Evolutionary conservation across 2,888 invertebrate genomes (phyloP).

Genomic region (Micoletzkya japonica): DNA sequence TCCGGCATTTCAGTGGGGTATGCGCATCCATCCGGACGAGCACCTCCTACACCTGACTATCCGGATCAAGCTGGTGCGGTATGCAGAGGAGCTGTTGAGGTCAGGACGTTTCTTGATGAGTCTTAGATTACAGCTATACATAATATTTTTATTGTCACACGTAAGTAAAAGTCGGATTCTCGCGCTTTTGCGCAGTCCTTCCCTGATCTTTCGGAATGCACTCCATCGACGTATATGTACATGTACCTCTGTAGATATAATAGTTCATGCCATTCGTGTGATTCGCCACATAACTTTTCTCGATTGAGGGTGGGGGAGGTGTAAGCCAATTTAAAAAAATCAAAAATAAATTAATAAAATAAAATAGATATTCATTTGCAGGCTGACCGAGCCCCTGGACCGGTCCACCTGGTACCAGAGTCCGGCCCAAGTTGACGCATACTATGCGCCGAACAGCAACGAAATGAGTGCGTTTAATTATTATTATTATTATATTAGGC

Average conservation of each 20-base stretch:
- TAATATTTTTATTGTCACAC: no score
- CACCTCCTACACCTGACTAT: constrained; percentile 53
- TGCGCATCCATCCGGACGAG: constrained; percentile 38
- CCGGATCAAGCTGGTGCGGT: constrained; percentile 52
- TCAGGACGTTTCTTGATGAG: constrained; percentile 1
- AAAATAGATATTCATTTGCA: background rate
- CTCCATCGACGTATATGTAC: no score
- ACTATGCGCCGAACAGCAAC: constrained; percentile 61
- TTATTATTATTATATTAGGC: no score
- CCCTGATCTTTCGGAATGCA: no score
- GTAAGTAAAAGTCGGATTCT: no score
- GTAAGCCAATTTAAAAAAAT: no score
- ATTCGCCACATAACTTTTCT: no score
- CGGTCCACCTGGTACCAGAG: constrained; percentile 57
- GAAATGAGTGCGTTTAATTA: constrained; percentile 56
- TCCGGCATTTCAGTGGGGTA: constrained; percentile 29
- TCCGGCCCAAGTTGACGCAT: constrained; percentile 63
- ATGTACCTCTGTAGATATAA: no score
- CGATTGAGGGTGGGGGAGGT: no score
- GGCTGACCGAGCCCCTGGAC: constrained; percentile 45
- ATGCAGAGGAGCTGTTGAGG: constrained; percentile 42
- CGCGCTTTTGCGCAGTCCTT: no score
- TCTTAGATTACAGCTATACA: no score
- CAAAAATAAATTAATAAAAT: constrained; percentile 15
- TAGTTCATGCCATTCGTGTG: no score